Evolutionary conservation across 2,888 invertebrate species (phyloP), one percentile per base, ranked within the genome.

Genomic region (Holacanthella duospinosa): DNA sequence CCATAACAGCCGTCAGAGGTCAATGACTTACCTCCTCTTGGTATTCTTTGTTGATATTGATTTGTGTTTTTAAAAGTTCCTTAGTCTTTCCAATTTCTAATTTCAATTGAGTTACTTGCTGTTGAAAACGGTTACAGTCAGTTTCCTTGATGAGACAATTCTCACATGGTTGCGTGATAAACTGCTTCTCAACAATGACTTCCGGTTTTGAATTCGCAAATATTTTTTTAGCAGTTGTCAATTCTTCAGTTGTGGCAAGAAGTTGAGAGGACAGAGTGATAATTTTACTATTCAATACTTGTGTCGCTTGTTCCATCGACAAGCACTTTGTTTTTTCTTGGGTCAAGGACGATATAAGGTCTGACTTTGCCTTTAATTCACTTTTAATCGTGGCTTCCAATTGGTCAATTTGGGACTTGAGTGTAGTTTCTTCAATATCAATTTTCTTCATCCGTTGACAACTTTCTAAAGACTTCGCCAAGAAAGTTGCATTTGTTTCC

Each of bases 401-500:
- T 43, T 70, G 64, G 0, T 48, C 54, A 27, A 69, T 57, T 65
- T 69, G 66, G 24, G 56, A 28, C 28, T 61, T 63, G 6, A 64
- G 48, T 36, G 55, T 29, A 43, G 56, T 60, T 64, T 66, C 64
- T 44, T 60, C 59, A 19, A 29, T 60, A 53, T 68, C 68, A 29
- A 63, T 29, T 54, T 67, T 62, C 43, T 65, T 60, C 19, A 54
- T 66, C 56, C 66, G 65, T 24, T 68, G 65, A 16, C 64, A 62
- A 4, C 61, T 59, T 1, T 60, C 36, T n/a, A 63, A 60, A 4
- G 66, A 65, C 43, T 68, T 71, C 4, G 59, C 62, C 27, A 69
- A 48, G 16, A 71, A 66, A 21, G 68, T 66, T 16, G 65, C 67
- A 43, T 72, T 69, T 2, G 64, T 62, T 43, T 68, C 68, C 59